Base-by-base conservation (phyloP, 2,113 vertebrate species). In the Hypocryptadius cinnamomeus region DNA sequence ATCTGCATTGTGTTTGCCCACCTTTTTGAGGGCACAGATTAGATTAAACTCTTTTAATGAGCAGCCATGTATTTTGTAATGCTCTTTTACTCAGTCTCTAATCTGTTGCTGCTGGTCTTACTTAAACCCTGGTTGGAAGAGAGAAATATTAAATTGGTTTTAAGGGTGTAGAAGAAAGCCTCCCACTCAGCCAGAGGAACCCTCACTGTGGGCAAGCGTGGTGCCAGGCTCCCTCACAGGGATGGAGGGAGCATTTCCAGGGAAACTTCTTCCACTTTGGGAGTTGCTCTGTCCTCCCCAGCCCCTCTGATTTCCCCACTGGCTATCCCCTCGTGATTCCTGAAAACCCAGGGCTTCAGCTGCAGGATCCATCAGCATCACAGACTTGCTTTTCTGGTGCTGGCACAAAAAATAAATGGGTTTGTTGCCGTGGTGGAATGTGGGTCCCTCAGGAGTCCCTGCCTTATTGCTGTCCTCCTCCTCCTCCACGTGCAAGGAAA, bases 401-500 rank as follows among this genome's bases (percentile, higher is more conserved):
- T 64, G 48, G 35, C 37, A 45, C 33, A 18, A 60, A 12, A 37
- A 60, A 27, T 25, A 42, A 1, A 35, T 23, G 56, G 33, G 56
- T 22, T 69, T 45, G 22, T 9, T 68, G 33, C 18, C 3, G 27
- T 13, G 27, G 23, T 8, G 28, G 18, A 40, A 74, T 2, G 3
- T 5, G 21, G 7, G 11, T 63, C 39, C 19, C 47, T 53, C 17
- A 2, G 30, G 20, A 85, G 63, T 65, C 39, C 11, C 21, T 33
- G 13, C 22, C 15, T 51, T 54, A 17, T 6, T 79, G 17, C 18
- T 54, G 2, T n/a, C 53, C 59, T 56, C 3, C 0, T 35, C 51
- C 56, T 56, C 4, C 0, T 80, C 4, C 0, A 66, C 0, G 8
- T 30, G 2, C 17, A 87, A 45, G 28, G 37, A 54, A 45, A 22